Conservation (phyloP, 2,797 vertebrate genomes). For the Myotis findleyi region DNA sequence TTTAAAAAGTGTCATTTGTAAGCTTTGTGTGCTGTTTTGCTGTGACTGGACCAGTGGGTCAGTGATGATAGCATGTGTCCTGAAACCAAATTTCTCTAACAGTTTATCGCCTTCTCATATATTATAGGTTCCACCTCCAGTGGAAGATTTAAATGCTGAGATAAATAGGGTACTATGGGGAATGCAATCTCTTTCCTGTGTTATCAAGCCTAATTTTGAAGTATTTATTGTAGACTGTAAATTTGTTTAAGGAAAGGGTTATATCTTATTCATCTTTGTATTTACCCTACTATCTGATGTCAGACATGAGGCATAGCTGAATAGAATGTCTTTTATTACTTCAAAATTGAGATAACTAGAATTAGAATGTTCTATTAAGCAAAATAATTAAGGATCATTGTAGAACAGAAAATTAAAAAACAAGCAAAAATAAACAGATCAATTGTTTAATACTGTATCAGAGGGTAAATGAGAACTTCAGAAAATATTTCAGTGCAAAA, state of each 20-base stretch:
- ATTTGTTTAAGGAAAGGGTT: background rate
- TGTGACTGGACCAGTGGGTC: background rate
- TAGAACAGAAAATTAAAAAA: background rate
- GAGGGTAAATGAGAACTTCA: background rate
- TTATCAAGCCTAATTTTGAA: background rate
- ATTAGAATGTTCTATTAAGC: background rate
- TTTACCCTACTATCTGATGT: background rate
- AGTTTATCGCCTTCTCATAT: background rate
- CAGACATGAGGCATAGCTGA: background rate
- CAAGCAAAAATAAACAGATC: background rate
- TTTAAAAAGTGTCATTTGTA: conserved; percentile 13
- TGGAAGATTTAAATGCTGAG: conserved; percentile 1
- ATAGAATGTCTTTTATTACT: background rate
- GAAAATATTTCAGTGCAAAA: conserved; percentile 46
- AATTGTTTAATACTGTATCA: conserved; percentile 5
- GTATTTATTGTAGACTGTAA: background rate
- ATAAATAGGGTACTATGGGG: background rate
- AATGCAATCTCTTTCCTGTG: background rate
- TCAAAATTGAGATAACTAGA: background rate
- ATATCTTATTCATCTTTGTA: background rate
- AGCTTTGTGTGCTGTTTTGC: background rate
- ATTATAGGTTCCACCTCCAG: background rate
- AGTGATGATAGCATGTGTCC: background rate
- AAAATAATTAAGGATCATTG: conserved; percentile 13
- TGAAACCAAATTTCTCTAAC: background rate